Evolutionary conservation across 2,888 invertebrate species (phyloP), one percentile per base, ranked within the genome.

Genomic region (Poecilus cupreus): DNA sequence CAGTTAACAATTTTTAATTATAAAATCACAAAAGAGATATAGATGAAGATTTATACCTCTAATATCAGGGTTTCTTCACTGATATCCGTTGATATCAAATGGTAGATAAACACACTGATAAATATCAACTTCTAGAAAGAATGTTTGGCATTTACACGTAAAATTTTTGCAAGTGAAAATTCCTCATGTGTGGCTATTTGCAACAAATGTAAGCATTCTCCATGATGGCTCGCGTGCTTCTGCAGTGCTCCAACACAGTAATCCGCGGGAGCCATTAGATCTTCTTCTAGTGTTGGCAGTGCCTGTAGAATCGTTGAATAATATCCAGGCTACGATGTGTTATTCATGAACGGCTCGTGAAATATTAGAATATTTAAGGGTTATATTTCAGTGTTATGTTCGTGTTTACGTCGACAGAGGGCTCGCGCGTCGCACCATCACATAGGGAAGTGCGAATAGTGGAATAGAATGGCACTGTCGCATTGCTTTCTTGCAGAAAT

Each of bases 341-440:
- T 79, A 79, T 79, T 79, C 79, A 79, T 79, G 79, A 79, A 79
- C 49, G 49, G 20, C 72, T 70, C n/a, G 13, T 49, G 68, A 68
- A 68, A 70, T 79, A 68, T 79, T 79, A 68, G 79, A 79, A 79
- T 79, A 79, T 79, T 79, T 79, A 79, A 79, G 79, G 79, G 79
- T 68, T 43, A 79, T 68, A 79, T 79, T 68, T 79, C 79, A 79
- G 51, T 79, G 79, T 79, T 79, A 79, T 79, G 79, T 68, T 79
- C 68, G 79, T 79, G 79, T 79, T 79, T 79, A 70, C 43, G 51
- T 26, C 46, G 18, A 18, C 3, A 68, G 37, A n/a, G 64, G 32
- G 32, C 32, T 5, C 32, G 32, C 32, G 32, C 32, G 8, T 32
- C 5, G 32, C 8, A 8, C 32, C 32, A 32, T 32, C 32, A 8